Percentiles rank a stretch among this genome's conserved stretches.
Evolutionary conservation across 2,888 invertebrate genomes (phyloP).

Genomic region (Acrobasis suavella): DNA sequence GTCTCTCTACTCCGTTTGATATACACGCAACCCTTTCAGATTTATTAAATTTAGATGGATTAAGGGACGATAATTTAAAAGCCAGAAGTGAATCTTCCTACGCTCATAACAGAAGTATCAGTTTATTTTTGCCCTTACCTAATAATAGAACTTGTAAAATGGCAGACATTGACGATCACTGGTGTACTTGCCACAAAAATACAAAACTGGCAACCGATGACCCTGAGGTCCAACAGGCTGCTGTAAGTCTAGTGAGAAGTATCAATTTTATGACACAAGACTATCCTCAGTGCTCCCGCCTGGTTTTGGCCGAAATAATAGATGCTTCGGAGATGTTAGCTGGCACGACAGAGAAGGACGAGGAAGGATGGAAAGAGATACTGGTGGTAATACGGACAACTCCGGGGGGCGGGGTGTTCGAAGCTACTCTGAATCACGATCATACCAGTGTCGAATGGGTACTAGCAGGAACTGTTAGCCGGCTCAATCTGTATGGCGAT

Average conservation of each 20-base stretch:
- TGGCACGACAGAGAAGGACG: constrained; percentile 56
- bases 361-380: constrained; percentile 81
- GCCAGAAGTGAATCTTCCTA: constrained; percentile 56
- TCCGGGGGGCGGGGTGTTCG: constrained; percentile 89
- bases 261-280: constrained; percentile 85
- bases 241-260: constrained; percentile 82
- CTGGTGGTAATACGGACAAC: constrained; percentile 84
- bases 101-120: constrained; percentile 83
- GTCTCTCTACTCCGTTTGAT: constrained; percentile 92
- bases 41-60: constrained; percentile 79
- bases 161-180: constrained; percentile 91
- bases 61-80: constrained; percentile 65
- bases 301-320: constrained; percentile 84
- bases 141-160: constrained; percentile 87
- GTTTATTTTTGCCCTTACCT: constrained; percentile 89
- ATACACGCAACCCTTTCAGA: constrained; percentile 90
- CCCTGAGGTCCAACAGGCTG: constrained; percentile 80
- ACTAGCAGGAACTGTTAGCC: constrained; percentile 88
- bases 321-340: constrained; percentile 85
- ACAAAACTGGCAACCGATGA: constrained; percentile 80
- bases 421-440: constrained; percentile 85
- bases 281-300: constrained; percentile 85
- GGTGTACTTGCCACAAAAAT: constrained; percentile 93
- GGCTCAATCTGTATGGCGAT: constrained; percentile 90
- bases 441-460: constrained; percentile 55